Percentiles rank a stretch among this genome's conserved stretches.
These are phyloP conservation scores for Saguinus imperator DNA, from an alignment of 2,113 vertebrate species.

Conservation along the genomic window DNA sequence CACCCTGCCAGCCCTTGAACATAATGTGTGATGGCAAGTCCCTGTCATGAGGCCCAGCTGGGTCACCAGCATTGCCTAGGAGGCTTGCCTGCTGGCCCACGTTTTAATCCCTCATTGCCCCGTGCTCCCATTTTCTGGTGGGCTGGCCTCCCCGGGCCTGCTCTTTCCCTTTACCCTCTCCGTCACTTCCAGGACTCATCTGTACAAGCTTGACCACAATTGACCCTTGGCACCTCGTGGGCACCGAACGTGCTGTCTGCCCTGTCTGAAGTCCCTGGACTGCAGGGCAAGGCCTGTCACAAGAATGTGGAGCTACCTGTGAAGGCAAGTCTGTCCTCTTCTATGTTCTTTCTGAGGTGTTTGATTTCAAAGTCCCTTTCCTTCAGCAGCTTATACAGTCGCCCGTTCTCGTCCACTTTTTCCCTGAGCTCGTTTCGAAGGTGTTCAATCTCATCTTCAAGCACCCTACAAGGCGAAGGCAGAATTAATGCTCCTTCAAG, in stretches of 20 bases:
- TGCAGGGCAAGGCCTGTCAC: fast-evolving
- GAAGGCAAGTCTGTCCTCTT: conserved; percentile 88
- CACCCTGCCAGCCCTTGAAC: fast-evolving
- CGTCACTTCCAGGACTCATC: neutral
- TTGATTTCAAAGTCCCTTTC: conserved; percentile 95
- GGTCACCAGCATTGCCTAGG: neutral
- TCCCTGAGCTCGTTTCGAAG: conserved; percentile 88
- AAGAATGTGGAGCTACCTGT: conserved; percentile 83
- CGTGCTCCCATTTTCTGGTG: fast-evolving
- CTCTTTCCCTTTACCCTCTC: neutral
- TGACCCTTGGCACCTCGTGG: neutral
- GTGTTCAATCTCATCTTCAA: conserved; percentile 83
- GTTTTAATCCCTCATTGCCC: neutral
- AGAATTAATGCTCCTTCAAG: neutral
- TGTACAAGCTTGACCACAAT: neutral
- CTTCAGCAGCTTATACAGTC: conserved; percentile 90
- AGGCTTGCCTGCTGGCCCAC: neutral
- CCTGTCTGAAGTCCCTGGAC: neutral
- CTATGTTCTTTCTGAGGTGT: conserved; percentile 89
- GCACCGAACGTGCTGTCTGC: neutral
- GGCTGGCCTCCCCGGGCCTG: no score
- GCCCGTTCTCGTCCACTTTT: conserved; percentile 90
- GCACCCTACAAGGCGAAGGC: conserved; percentile 72
- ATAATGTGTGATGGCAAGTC: fast-evolving
- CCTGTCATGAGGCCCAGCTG: fast-evolving